phyloP scores from a whole-genome alignment of 53 echinoderm and acorn worm species.

The Patiria pectinifera region DNA sequence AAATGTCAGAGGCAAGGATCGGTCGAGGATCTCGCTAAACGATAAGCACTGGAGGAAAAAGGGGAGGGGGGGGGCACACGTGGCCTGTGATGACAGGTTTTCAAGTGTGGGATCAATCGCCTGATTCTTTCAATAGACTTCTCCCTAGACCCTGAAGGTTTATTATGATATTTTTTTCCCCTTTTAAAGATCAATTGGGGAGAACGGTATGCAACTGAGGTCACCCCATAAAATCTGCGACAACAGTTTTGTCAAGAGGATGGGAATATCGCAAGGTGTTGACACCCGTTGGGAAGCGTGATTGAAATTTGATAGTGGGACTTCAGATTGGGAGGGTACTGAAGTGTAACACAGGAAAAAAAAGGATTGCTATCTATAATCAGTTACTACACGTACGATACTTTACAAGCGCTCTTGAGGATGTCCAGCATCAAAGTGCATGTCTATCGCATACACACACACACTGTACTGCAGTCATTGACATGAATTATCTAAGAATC shows the following conservation, averaged over 20 bases:
- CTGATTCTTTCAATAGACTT: not conserved
- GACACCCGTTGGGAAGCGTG: not conserved
- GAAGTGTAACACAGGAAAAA: not conserved
- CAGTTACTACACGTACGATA: not conserved
- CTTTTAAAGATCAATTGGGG: not conserved
- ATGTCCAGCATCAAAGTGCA: no score
- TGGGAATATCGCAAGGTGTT: not conserved
- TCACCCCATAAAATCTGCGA: not conserved
- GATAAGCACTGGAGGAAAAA: not conserved
- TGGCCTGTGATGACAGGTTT: not conserved
- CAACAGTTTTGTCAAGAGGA: not conserved
- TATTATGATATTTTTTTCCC: not conserved
- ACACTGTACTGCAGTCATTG: no score
- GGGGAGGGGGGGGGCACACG: not conserved
- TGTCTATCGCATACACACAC: no score
- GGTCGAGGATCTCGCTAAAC: not conserved
- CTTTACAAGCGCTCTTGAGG: no score
- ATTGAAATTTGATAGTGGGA: not conserved
- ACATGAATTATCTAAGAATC: no score
- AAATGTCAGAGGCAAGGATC: slow-evolving; percentile 38
- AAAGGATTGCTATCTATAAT: not conserved
- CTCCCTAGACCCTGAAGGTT: not conserved
- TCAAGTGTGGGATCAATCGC: not conserved
- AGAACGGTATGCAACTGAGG: not conserved
- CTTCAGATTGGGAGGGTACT: not conserved